A percentile compares a stretch with the other conserved stretches of the same genome.
Evolutionary conservation across 2,888 invertebrate species (phyloP).

Genomic region (Plutella xylostella): DNA sequence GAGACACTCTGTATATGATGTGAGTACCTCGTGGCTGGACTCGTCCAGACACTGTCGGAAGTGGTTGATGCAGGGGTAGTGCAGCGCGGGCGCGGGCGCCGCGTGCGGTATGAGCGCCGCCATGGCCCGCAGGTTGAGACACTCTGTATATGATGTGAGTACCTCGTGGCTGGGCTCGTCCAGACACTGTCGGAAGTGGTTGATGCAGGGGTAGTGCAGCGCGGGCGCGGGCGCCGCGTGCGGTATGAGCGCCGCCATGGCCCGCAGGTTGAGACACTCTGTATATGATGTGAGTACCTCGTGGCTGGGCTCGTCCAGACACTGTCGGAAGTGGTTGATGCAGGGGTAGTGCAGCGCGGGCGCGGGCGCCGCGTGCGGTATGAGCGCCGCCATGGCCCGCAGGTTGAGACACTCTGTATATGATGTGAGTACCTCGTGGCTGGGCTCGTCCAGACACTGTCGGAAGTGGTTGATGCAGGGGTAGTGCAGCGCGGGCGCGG

Average conservation of each 20-base stretch:
- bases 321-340: slow-evolving; percentile 89
- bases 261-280: too few relatives aligned
- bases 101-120: slow-evolving; percentile 90
- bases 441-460: slow-evolving; percentile 67
- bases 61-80: slow-evolving; percentile 93
- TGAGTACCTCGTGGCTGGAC: slow-evolving; percentile 43
- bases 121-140: slow-evolving; percentile 65
- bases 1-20: background rate
- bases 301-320: slow-evolving; percentile 57
- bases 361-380: slow-evolving; percentile 84
- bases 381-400: slow-evolving; percentile 91
- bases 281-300: too few relatives aligned
- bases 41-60: slow-evolving; percentile 78
- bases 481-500: slow-evolving; percentile 86
- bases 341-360: slow-evolving; percentile 91
- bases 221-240: slow-evolving; percentile 86
- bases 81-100: slow-evolving; percentile 83
- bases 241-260: slow-evolving; percentile 89
- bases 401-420: too few relatives aligned
- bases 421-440: slow-evolving; percentile 57
- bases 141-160: background rate
- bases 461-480: slow-evolving; percentile 94
- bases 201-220: slow-evolving; percentile 91
- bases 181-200: slow-evolving; percentile 84
- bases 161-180: slow-evolving; percentile 55